These are phyloP conservation scores for Nerophis lumbriciformis DNA, from an alignment of 2,113 vertebrate genomes.

Conservation along the genomic window DNA sequence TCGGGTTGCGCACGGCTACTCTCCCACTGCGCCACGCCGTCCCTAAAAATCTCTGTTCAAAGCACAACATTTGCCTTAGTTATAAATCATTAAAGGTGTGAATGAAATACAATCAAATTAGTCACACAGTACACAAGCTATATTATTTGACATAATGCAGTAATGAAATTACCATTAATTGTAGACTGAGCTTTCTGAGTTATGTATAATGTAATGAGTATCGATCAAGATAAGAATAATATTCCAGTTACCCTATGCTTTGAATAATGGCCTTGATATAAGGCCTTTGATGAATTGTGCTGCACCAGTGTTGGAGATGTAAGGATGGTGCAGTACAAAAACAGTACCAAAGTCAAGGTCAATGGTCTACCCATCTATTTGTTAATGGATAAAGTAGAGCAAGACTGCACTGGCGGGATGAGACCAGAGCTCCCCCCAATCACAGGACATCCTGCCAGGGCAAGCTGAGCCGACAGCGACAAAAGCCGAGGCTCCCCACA, in stretches of 20 bases:
- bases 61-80: neutral
- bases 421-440: slow-evolving; percentile 45
- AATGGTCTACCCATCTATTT: slow-evolving; percentile 38
- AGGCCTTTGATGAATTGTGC: neutral
- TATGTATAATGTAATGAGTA: slow-evolving; percentile 6
- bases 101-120: neutral
- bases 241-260: neutral
- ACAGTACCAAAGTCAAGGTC: slow-evolving; percentile 45
- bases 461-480: slow-evolving; percentile 62
- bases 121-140: neutral
- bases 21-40: no score
- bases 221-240: neutral
- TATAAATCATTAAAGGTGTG: neutral
- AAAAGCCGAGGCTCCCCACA: slow-evolving; percentile 67
- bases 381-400: slow-evolving; percentile 50
- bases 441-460: slow-evolving; percentile 58
- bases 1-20: no score
- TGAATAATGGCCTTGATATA: neutral
- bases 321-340: neutral
- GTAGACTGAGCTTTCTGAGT: neutral
- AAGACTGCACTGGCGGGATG: slow-evolving; percentile 38
- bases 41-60: neutral
- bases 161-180: neutral
- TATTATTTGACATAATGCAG: neutral
- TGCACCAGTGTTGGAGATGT: neutral